Evolutionary conservation across 2,113 vertebrate genomes (phyloP).

Genomic region (Indri indri): DNA sequence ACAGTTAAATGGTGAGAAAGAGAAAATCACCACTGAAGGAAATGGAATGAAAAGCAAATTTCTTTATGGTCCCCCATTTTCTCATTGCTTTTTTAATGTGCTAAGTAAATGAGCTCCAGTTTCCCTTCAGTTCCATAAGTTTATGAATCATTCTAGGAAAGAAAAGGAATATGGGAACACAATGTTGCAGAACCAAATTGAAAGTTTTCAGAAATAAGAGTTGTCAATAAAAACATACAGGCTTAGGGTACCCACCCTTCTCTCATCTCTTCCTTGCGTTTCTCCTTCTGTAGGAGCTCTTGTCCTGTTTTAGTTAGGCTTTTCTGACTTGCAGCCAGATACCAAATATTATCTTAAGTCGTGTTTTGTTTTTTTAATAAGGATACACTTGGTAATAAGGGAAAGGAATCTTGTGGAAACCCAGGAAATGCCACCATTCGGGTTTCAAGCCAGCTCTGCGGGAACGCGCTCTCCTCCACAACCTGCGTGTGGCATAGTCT

Average conservation of each 20-base stretch:
- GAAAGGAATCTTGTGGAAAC: background rate
- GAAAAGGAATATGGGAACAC: background rate
- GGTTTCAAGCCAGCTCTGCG: background rate
- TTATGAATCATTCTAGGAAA: slow-evolving; percentile 43
- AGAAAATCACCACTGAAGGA: background rate
- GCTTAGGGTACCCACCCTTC: background rate
- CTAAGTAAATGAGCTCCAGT: background rate
- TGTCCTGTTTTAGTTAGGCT: background rate
- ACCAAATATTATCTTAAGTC: background rate
- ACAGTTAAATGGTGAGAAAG: background rate
- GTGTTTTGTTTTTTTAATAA: background rate
- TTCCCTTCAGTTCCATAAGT: slow-evolving; percentile 6
- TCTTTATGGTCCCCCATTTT: background rate
- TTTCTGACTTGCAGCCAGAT: background rate
- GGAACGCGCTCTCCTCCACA: background rate
- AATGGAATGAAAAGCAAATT: slow-evolving; percentile 4
- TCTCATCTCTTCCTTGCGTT: background rate
- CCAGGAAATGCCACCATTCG: background rate
- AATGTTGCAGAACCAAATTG: background rate
- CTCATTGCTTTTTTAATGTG: background rate
- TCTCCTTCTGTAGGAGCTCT: background rate
- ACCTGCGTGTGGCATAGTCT: background rate
- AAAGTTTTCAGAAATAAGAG: slow-evolving; percentile 1
- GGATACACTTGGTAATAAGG: background rate
- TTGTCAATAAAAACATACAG: background rate